Conservation (phyloP, 2,888 invertebrate genomes). For the Micoletzkya japonica region DNA sequence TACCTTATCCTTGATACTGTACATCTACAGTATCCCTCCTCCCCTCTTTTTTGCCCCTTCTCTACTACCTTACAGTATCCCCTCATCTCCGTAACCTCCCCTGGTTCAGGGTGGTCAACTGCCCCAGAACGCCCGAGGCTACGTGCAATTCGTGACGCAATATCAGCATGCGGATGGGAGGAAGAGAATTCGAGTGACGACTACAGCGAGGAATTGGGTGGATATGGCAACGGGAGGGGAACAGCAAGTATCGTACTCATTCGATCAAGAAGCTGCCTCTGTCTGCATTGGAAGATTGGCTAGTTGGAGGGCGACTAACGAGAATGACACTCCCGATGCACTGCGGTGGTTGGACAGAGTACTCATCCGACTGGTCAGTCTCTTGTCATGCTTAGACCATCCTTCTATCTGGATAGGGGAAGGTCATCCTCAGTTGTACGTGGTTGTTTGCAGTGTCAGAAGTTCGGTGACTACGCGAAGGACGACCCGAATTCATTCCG, state of each 20-base stretch:
- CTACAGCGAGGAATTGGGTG: slow-evolving; percentile 94
- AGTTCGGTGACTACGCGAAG: slow-evolving; percentile 96
- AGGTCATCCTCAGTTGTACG: neutral
- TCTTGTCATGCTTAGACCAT: neutral
- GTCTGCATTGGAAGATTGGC: slow-evolving; percentile 95
- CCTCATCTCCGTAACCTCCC: neutral
- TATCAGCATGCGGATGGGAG: slow-evolving; percentile 97
- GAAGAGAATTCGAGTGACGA: slow-evolving; percentile 75
- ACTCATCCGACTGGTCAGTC: slow-evolving; percentile 84
- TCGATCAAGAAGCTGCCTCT: slow-evolving; percentile 84
- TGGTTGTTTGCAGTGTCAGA: slow-evolving; percentile 80
- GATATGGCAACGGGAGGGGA: slow-evolving; percentile 75
- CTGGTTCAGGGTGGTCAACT: slow-evolving; percentile 77
- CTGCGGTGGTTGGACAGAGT: slow-evolving; percentile 97
- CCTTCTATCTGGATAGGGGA: neutral
- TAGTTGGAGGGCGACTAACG: slow-evolving; percentile 82
- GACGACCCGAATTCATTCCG: slow-evolving; percentile 96
- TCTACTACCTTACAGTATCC: neutral
- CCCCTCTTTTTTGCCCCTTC: neutral
- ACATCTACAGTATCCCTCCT: neutral
- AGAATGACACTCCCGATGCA: slow-evolving; percentile 88
- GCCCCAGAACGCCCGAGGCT: slow-evolving; percentile 84
- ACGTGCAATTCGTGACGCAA: slow-evolving; percentile 95
- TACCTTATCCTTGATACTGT: too few species aligned
- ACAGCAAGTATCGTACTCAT: slow-evolving; percentile 68